Conservation (phyloP, 23 tunicate genomes). For the Ascidia mentula region DNA sequence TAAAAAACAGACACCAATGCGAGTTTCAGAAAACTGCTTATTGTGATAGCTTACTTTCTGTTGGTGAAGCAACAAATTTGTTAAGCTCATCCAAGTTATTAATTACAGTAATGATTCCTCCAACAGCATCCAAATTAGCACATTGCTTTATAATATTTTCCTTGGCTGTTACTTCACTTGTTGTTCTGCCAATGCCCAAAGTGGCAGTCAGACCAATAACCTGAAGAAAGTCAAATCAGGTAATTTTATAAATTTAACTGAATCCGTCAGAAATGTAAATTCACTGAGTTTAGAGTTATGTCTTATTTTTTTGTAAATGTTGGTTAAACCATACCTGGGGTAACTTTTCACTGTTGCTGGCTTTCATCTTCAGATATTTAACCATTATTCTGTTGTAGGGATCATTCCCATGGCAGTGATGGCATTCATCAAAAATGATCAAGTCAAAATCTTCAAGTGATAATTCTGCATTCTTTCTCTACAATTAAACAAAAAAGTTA, state of each 20-base stretch:
- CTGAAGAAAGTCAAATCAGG: constrained; percentile 23
- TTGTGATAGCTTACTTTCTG: constrained; percentile 17
- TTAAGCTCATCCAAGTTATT: constrained; percentile 13
- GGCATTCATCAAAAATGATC: constrained; percentile 61
- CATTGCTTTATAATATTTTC: constrained; percentile 23
- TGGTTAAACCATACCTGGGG: too few relatives aligned
- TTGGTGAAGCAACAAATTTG: background rate
- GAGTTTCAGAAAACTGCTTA: too few relatives aligned
- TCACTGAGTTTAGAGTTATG: too few relatives aligned
- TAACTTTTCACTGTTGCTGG: background rate
- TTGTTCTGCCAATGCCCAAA: constrained; percentile 30
- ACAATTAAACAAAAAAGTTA: background rate
- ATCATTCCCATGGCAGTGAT: constrained; percentile 37
- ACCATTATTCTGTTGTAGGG: constrained; percentile 48
- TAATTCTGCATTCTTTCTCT: background rate
- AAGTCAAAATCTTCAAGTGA: constrained; percentile 23
- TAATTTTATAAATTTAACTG: too few relatives aligned
- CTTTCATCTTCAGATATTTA: constrained; percentile 13
- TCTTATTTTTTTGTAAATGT: too few relatives aligned
- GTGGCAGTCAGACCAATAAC: constrained; percentile 58
- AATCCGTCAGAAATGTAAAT: too few relatives aligned
- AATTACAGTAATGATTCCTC: constrained; percentile 40
- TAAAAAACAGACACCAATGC: too few relatives aligned
- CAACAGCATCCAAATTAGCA: constrained; percentile 55
- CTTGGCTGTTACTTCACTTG: background rate